These are phyloP conservation scores for Percopsis transmontana DNA, from an alignment of 2,113 vertebrate species.

Conservation along the genomic window DNA sequence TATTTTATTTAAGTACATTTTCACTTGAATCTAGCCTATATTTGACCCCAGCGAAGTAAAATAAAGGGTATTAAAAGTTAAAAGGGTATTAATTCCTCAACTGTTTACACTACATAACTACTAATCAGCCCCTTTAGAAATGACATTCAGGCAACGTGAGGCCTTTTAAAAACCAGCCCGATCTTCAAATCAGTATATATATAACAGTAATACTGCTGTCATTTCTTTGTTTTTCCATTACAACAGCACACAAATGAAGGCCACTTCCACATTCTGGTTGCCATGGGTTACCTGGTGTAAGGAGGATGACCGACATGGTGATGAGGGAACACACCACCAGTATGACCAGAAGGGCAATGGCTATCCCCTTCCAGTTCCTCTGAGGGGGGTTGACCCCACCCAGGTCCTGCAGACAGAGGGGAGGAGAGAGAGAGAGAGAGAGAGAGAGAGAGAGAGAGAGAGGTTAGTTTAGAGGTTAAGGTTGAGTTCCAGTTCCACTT, in stretches of 20 bases:
- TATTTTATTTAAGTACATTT: conserved; percentile 8
- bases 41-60: too few species aligned
- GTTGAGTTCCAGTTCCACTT: too few species aligned
- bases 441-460: neutral
- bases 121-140: too few species aligned
- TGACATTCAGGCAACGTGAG: too few species aligned
- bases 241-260: neutral
- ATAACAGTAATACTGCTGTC: too few species aligned
- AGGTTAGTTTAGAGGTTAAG: neutral
- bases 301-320: conserved; percentile 97
- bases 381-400: conserved; percentile 90
- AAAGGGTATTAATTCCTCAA: too few species aligned
- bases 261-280: neutral
- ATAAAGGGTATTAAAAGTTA: too few species aligned
- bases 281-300: conserved; percentile 89
- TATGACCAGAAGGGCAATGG: conserved; percentile 97
- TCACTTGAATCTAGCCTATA: too few species aligned
- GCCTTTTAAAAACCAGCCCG: too few species aligned
- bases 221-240: too few species aligned
- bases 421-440: neutral
- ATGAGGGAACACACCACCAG: conserved; percentile 97
- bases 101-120: too few species aligned
- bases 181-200: too few species aligned
- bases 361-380: conserved; percentile 99
- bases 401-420: conserved; percentile 85